Conservation (phyloP, 92 coral and sea anemone genomes). For the Epizoanthus rinbou region DNA sequence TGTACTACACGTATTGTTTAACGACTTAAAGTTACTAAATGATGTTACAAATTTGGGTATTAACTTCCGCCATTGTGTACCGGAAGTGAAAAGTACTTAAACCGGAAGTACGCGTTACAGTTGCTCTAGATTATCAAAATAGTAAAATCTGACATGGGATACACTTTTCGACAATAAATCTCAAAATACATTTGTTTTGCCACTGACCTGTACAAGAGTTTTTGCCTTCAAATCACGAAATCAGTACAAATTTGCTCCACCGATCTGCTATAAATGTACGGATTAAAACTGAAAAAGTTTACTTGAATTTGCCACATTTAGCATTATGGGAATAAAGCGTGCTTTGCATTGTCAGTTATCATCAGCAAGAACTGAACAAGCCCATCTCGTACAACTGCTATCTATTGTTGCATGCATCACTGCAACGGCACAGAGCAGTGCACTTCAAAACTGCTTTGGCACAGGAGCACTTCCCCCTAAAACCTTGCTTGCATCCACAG, state of each 20-base stretch:
- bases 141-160: too few relatives aligned
- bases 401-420: too few relatives aligned
- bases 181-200: too few relatives aligned
- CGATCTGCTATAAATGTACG: conserved; percentile 6
- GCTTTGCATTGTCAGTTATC: background rate
- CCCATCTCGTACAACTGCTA: too few relatives aligned
- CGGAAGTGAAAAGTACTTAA: conserved; percentile 21
- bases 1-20: background rate
- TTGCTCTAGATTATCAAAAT: too few relatives aligned
- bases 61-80: background rate
- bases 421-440: conserved; percentile 54
- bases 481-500: conserved; percentile 66
- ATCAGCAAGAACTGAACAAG: too few relatives aligned
- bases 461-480: conserved; percentile 51
- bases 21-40: background rate
- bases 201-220: conserved; percentile 29
- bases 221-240: conserved; percentile 15
- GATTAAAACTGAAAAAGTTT: background rate
- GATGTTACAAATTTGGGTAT: background rate
- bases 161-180: too few relatives aligned
- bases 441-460: conserved; percentile 56
- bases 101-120: background rate
- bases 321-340: background rate
- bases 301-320: too few relatives aligned
- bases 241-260: background rate